Percentiles rank a stretch among this genome's conserved stretches.
phyloP scores from a whole-genome alignment of 2,797 vertebrate genomes.

The Nannoperca australis region DNA sequence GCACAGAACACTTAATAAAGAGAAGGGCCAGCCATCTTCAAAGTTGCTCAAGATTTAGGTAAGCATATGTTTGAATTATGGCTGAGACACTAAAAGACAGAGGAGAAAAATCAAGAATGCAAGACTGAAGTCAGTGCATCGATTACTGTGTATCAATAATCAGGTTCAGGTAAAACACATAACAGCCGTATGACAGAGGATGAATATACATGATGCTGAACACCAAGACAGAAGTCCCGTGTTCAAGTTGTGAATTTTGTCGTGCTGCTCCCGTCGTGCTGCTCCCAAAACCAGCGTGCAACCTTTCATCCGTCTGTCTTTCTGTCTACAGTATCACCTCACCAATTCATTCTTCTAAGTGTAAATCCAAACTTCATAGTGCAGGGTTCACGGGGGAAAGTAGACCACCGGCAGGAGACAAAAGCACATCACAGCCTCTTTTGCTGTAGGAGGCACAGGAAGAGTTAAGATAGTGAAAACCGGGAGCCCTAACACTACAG shows the following conservation, averaged over 20 bases:
- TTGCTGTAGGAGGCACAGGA: conserved; percentile 59
- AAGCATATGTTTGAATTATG: conserved; percentile 10
- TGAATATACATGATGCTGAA: conserved; percentile 7
- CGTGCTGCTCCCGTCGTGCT: not conserved
- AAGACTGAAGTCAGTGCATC: conserved; percentile 39
- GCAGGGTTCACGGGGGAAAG: conserved; percentile 25
- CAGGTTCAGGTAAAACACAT: conserved; percentile 1
- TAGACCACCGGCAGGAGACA: conserved; percentile 15
- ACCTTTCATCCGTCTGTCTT: conserved; percentile 2
- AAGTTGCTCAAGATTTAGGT: conserved; percentile 17
- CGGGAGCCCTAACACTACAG: no score
- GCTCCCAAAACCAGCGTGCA: not conserved
- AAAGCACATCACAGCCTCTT: conserved; percentile 51
- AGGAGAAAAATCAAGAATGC: conserved; percentile 25
- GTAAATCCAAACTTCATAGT: conserved; percentile 38
- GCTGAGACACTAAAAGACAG: conserved; percentile 3
- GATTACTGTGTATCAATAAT: conserved; percentile 31
- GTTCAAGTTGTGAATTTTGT: not conserved
- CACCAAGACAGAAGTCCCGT: not conserved
- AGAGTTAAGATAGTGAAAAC: conserved; percentile 13
- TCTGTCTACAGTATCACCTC: not conserved
- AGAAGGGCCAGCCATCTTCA: conserved; percentile 49
- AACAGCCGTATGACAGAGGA: not conserved
- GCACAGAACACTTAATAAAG: conserved; percentile 25
- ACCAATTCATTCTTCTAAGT: conserved; percentile 4